Conservation (phyloP, 1,140 invertebrate species). For the Pararge aegeria region DNA sequence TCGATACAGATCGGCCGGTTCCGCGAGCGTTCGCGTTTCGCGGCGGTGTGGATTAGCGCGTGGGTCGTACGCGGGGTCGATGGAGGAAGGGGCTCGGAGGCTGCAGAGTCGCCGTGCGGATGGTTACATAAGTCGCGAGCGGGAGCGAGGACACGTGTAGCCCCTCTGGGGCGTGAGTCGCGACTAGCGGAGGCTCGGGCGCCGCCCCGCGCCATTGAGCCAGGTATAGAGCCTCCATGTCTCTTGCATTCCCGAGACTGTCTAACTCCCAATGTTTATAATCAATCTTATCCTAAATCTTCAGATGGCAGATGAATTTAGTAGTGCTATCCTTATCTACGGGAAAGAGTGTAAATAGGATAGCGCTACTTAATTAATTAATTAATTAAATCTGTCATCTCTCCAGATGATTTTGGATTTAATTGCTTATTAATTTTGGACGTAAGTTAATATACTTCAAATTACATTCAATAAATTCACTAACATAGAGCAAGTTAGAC, state of each 20-base stretch:
- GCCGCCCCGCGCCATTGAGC: slow-evolving; percentile 66
- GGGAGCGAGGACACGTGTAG: slow-evolving; percentile 65
- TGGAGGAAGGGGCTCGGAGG: slow-evolving; percentile 60
- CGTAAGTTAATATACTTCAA: too few relatives aligned
- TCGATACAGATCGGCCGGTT: slow-evolving; percentile 43
- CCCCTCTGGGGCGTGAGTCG: slow-evolving; percentile 65
- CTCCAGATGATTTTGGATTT: too few relatives aligned
- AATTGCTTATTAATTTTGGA: too few relatives aligned
- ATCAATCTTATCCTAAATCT: too few relatives aligned
- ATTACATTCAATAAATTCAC: too few relatives aligned
- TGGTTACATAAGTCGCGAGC: slow-evolving; percentile 74
- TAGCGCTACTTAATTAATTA: too few relatives aligned
- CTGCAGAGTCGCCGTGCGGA: slow-evolving; percentile 72
- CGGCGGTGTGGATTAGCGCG: slow-evolving; percentile 46
- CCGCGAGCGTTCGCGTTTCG: slow-evolving; percentile 38
- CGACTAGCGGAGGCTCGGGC: slow-evolving; percentile 62
- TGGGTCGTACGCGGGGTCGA: slow-evolving; percentile 57
- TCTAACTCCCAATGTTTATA: neutral
- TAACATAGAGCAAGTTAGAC: too few relatives aligned
- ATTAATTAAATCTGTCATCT: too few relatives aligned
- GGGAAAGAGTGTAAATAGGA: too few relatives aligned
- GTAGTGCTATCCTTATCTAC: too few relatives aligned
- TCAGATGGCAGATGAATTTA: too few relatives aligned
- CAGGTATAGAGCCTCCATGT: slow-evolving; percentile 14
- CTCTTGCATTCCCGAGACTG: neutral